A percentile compares a stretch with the other conserved stretches of the same genome.
Conservation (phyloP, 2,797 vertebrate species). For the Anguilla obscura region DNA sequence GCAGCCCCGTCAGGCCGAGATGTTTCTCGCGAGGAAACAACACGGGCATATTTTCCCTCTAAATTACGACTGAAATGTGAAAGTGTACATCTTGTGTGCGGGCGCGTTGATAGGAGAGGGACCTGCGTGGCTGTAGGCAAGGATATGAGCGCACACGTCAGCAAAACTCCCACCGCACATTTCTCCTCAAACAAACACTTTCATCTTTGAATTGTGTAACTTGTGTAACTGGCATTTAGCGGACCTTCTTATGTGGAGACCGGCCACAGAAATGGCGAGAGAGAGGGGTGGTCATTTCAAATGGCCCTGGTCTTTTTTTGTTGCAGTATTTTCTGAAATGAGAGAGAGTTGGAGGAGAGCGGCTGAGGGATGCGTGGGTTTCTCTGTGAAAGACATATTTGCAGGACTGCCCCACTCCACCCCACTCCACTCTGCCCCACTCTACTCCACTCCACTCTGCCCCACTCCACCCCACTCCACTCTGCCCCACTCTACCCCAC, state of each 20-base stretch:
- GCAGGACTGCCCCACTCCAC: not conserved
- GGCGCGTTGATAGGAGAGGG: not conserved
- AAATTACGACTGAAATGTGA: not conserved
- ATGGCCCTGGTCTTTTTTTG: not conserved
- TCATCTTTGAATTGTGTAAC: not conserved
- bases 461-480: not conserved
- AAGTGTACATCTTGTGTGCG: not conserved
- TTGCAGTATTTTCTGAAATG: not conserved
- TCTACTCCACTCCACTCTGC: not conserved
- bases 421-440: not conserved
- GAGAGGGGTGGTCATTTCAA: not conserved
- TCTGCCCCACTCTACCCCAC: too few relatives aligned
- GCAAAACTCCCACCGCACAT: not conserved
- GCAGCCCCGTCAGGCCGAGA: not conserved
- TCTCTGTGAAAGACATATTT: not conserved
- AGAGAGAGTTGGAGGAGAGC: not conserved
- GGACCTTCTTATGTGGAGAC: too few relatives aligned
- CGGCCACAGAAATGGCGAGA: not conserved
- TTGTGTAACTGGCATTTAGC: too few relatives aligned
- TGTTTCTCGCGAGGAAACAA: not conserved
- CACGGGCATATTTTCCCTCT: not conserved
- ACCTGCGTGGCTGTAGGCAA: not conserved
- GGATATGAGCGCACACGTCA: not conserved
- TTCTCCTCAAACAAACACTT: not conserved
- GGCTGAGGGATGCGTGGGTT: not conserved